phyloP scores from a whole-genome alignment of 2,797 vertebrate species.

The Zenarchopterus dispar region DNA sequence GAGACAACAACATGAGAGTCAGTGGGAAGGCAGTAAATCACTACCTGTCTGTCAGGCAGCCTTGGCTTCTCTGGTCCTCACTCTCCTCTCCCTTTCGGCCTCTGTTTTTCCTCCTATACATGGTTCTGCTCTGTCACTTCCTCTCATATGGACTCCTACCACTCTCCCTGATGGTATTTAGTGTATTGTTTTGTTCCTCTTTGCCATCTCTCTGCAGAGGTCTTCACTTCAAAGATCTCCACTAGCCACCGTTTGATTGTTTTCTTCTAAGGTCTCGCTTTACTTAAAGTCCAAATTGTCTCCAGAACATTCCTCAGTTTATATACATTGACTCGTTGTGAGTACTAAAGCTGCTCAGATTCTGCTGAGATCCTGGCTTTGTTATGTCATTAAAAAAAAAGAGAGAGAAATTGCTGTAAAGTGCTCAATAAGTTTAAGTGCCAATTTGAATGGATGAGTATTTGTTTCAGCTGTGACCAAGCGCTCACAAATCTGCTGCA shows the following conservation, averaged over 20 bases:
- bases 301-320: constrained; percentile 26
- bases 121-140: constrained; percentile 11
- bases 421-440: no score
- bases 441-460: no score
- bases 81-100: constrained; percentile 30
- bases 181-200: not conserved
- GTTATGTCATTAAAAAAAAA: not conserved
- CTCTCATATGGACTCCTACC: constrained; percentile 3
- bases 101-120: constrained; percentile 23
- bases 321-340: constrained; percentile 20
- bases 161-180: constrained; percentile 31
- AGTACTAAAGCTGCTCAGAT: constrained; percentile 3
- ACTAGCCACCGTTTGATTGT: constrained; percentile 26
- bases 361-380: not conserved
- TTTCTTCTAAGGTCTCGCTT: constrained; percentile 23
- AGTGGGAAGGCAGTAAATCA: constrained; percentile 69
- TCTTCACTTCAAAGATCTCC: constrained; percentile 40
- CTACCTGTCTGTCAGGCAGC: constrained; percentile 61
- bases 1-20: constrained; percentile 62
- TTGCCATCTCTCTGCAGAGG: constrained; percentile 8
- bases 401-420: no score
- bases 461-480: no score
- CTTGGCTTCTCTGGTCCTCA: constrained; percentile 40
- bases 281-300: constrained; percentile 36
- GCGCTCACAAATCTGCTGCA: not conserved